phyloP scores from a whole-genome alignment of 2,888 invertebrate species.

The Phoenoteleia sp. region DNA sequence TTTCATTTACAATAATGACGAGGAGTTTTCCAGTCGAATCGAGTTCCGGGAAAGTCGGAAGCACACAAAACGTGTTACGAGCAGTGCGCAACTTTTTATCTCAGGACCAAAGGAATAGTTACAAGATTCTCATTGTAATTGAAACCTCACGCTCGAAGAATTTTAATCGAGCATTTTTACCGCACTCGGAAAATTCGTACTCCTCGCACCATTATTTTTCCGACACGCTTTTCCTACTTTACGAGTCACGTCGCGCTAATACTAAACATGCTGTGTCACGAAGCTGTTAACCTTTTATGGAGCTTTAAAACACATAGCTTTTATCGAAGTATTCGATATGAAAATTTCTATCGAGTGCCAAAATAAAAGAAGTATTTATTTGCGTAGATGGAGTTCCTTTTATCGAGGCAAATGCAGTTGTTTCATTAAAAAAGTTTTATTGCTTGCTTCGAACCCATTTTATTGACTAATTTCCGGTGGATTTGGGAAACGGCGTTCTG shows the following conservation, averaged over 20 bases:
- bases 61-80: conserved; percentile 31
- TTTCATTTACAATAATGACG: conserved; percentile 48
- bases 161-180: conserved; percentile 56
- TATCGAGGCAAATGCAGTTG: not conserved
- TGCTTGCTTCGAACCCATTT: not conserved
- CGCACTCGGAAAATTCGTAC: conserved; percentile 30
- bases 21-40: conserved; percentile 42
- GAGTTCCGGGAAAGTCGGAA: conserved; percentile 16
- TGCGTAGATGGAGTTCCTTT: not conserved
- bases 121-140: conserved; percentile 63
- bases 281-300: conserved; percentile 69
- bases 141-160: conserved; percentile 56
- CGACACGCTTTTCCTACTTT: conserved; percentile 44
- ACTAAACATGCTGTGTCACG: conserved; percentile 63
- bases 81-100: conserved; percentile 30
- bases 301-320: conserved; percentile 61
- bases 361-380: conserved; percentile 44
- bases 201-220: conserved; percentile 36
- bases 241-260: conserved; percentile 56
- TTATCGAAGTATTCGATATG: conserved; percentile 52
- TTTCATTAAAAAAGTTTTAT: not conserved
- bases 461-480: not conserved
- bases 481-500: not conserved
- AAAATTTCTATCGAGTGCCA: conserved; percentile 41
- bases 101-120: conserved; percentile 8